Percentiles rank a stretch among this genome's conserved stretches.
phyloP scores from a whole-genome alignment of 2,113 vertebrate species.

The Chaetodon trifascialis region DNA sequence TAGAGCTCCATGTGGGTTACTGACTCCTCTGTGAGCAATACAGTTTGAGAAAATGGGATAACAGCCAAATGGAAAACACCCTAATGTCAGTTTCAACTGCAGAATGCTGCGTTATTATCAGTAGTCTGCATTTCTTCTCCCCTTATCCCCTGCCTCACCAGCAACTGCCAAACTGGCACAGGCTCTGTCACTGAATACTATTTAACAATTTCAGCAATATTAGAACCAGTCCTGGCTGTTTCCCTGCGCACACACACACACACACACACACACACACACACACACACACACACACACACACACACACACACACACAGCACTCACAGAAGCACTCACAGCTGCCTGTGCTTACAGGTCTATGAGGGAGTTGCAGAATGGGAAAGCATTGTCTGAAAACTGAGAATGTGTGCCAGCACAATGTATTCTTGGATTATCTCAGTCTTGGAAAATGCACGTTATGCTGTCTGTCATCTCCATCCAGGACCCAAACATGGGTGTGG shows the following conservation, averaged over 20 bases:
- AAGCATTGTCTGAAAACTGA: conserved; percentile 16
- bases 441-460: conserved; percentile 1
- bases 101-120: conserved; percentile 1
- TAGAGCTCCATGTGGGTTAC: conserved; percentile 2
- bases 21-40: conserved; percentile 15
- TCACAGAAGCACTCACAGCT: conserved; percentile 7
- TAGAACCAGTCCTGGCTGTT: conserved; percentile 41
- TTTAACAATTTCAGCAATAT: not conserved
- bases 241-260: conserved; percentile 13
- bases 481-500: conserved; percentile 4
- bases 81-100: conserved; percentile 12
- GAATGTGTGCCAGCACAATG: conserved; percentile 2
- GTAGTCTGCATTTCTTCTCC: not conserved
- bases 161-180: conserved; percentile 17
- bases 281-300: conserved; percentile 7
- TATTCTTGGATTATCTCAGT: conserved; percentile 11
- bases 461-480: conserved; percentile 1
- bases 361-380: conserved; percentile 14
- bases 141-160: not conserved
- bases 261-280: conserved; percentile 30
- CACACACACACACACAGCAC: not conserved
- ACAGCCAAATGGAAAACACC: conserved; percentile 58
- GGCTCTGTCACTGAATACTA: conserved; percentile 18
- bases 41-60: conserved; percentile 13
- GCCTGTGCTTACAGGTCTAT: conserved; percentile 49